Conservation (phyloP, 2,113 vertebrate genomes). For the Jacana jacana region DNA sequence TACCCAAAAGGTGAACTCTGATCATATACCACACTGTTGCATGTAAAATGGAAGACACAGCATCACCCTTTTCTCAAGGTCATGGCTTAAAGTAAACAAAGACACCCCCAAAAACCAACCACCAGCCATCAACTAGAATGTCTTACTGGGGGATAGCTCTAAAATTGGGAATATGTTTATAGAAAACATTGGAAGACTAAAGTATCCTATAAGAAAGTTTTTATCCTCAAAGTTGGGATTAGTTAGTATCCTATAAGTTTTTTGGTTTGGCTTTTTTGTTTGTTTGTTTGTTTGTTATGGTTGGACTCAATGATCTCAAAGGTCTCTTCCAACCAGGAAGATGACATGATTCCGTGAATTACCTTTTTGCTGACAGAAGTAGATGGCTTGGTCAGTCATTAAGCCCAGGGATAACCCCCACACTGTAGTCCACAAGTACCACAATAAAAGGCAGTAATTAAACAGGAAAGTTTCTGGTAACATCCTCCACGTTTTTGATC, state of each 20-base stretch:
- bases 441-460: neutral
- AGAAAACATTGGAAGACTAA: neutral
- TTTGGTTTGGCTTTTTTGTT: too few species aligned
- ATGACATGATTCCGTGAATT: too few species aligned
- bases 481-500: neutral
- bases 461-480: neutral
- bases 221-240: too few species aligned
- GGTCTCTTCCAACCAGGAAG: too few species aligned
- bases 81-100: neutral
- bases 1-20: neutral
- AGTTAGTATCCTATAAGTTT: too few species aligned
- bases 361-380: neutral
- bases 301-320: too few species aligned
- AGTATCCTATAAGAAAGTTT: neutral
- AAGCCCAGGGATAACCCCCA: neutral
- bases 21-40: neutral
- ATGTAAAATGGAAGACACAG: accelerated
- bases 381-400: neutral
- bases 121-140: neutral
- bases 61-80: neutral
- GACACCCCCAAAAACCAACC: neutral
- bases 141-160: neutral
- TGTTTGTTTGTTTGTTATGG: too few species aligned
- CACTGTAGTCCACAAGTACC: neutral
- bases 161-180: neutral